Percentiles rank a stretch among this genome's conserved stretches.
Evolutionary conservation across 2,797 vertebrate species (phyloP).

Genomic region (Sebastes elongatus): DNA sequence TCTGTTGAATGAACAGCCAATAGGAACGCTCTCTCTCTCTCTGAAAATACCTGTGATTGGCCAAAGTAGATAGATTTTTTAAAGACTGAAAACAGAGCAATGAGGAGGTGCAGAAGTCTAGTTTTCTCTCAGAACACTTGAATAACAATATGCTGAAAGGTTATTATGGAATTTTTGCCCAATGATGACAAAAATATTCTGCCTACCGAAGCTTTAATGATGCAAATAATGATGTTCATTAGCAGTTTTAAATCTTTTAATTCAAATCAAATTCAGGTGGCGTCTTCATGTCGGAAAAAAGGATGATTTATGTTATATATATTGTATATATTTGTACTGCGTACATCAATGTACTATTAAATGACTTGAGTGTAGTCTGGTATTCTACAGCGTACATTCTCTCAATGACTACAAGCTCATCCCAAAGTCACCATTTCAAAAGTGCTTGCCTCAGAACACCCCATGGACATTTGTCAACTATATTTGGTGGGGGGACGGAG

Average conservation of each 20-base stretch:
- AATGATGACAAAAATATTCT: too few species aligned
- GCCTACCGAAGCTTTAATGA: neutral
- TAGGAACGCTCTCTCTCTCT: too few species aligned
- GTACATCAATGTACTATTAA: neutral
- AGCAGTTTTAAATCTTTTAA: neutral
- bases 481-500: slow-evolving; percentile 16
- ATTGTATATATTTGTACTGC: neutral
- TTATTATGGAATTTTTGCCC: too few species aligned
- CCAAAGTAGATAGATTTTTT: too few species aligned
- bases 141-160: too few species aligned
- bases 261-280: neutral
- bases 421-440: slow-evolving; percentile 58
- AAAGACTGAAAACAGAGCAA: too few species aligned
- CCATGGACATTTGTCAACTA: slow-evolving; percentile 35
- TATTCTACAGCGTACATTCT: neutral
- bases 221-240: neutral
- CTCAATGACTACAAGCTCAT: slow-evolving; percentile 36
- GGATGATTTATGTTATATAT: neutral
- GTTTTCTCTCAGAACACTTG: too few species aligned
- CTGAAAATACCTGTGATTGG: too few species aligned
- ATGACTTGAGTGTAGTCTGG: neutral
- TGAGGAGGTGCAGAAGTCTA: too few species aligned
- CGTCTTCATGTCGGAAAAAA: neutral
- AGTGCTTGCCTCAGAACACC: slow-evolving; percentile 49
- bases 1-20: too few species aligned